phyloP scores from a whole-genome alignment of 2,113 vertebrate genomes.

The Chlorodrepanis virens region DNA sequence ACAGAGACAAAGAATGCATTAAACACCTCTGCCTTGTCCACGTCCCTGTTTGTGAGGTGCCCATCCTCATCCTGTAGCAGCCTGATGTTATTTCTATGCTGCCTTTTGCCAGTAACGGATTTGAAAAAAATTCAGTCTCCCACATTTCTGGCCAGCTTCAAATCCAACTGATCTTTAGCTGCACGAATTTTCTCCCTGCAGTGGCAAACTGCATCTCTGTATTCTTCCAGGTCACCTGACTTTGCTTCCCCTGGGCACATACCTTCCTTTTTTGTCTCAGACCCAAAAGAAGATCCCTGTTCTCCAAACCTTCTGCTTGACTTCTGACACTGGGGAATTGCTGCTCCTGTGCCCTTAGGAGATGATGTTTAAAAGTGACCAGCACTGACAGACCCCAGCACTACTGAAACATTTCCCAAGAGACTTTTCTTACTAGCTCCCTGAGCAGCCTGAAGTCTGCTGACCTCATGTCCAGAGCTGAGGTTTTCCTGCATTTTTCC shows the following conservation, averaged over 20 bases:
- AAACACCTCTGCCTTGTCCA: background rate
- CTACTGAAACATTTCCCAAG: background rate
- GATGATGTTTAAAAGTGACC: background rate
- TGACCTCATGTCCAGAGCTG: background rate
- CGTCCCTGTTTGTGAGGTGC: background rate
- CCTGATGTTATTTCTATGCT: background rate
- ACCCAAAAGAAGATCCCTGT: background rate
- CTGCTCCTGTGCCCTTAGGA: background rate
- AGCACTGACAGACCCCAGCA: background rate
- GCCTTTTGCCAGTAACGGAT: background rate
- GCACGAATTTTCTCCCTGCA: background rate
- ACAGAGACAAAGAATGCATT: background rate
- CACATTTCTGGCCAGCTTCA: background rate
- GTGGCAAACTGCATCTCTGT: background rate
- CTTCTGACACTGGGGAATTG: background rate
- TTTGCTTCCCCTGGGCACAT: background rate
- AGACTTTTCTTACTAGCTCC: background rate
- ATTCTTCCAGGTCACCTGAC: background rate
- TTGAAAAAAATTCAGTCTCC: background rate
- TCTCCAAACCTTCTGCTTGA: background rate
- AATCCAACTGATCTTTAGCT: background rate
- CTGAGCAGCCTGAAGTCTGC: background rate
- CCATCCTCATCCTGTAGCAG: background rate
- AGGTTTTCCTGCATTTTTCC: background rate
- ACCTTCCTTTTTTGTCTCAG: background rate